Conservation (phyloP, 2,113 vertebrate species). For the Antechinus flavipes region DNA sequence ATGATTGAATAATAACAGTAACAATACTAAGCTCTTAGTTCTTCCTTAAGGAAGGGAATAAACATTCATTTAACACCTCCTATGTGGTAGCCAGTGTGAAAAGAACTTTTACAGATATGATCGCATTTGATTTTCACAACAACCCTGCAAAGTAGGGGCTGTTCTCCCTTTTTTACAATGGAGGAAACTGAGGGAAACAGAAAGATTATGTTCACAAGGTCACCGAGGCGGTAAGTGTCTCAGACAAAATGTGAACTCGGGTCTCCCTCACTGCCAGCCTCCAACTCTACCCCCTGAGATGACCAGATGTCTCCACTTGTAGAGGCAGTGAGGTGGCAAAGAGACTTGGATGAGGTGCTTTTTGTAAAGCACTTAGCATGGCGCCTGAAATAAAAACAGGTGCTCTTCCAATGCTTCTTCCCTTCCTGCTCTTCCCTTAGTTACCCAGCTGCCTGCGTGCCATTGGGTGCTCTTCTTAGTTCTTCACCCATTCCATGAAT, state of each 20-base stretch:
- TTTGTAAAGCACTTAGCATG: too few relatives aligned
- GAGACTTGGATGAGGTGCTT: too few relatives aligned
- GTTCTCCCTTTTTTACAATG: not conserved
- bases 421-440: not conserved
- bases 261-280: not conserved
- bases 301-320: too few relatives aligned
- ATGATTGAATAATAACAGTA: too few relatives aligned
- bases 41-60: too few relatives aligned
- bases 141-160: not conserved
- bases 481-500: not conserved
- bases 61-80: not conserved
- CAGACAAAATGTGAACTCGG: not conserved
- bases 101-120: too few relatives aligned
- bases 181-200: not conserved
- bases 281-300: not conserved
- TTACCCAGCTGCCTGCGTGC: not conserved
- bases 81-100: not conserved
- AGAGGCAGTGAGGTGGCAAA: too few relatives aligned
- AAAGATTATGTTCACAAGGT: not conserved
- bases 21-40: too few relatives aligned
- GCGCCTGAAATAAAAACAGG: too few relatives aligned
- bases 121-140: not conserved
- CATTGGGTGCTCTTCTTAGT: not conserved
- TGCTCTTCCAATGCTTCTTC: not conserved
- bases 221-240: not conserved